Percentiles rank a stretch among this genome's conserved stretches.
Evolutionary conservation across 2,797 vertebrate genomes (phyloP).

Genomic region (Sebastes nivosus): DNA sequence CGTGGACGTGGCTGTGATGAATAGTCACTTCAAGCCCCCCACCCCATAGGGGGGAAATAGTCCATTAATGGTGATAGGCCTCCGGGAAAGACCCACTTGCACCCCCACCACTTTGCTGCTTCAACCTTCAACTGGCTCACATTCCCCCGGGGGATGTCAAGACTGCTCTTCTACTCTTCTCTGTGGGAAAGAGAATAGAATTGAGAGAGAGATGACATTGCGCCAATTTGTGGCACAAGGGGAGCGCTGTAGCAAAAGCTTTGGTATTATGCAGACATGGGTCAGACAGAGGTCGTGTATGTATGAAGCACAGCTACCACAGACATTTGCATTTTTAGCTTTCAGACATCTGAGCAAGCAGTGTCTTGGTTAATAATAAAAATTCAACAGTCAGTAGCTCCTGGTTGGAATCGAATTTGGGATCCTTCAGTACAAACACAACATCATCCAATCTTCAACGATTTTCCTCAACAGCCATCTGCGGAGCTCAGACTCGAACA

Average conservation of each 20-base stretch:
- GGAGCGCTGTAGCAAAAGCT: constrained; percentile 8
- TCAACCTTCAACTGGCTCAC: constrained; percentile 52
- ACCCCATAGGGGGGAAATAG: constrained; percentile 74
- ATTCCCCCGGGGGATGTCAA: constrained; percentile 48
- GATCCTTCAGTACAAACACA: background rate
- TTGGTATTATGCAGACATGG: background rate
- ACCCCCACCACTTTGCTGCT: constrained; percentile 35
- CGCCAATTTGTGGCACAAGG: constrained; percentile 11
- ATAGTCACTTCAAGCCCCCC: constrained; percentile 73
- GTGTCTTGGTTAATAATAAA: background rate
- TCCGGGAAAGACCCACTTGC: constrained; percentile 52
- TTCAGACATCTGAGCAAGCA: background rate
- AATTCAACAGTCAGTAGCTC: background rate
- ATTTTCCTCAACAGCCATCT: constrained; percentile 10
- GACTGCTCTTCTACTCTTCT: constrained; percentile 53
- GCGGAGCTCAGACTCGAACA: constrained; percentile 5
- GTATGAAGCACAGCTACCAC: background rate
- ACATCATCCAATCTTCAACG: constrained; percentile 1
- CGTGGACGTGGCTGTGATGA: constrained; percentile 75
- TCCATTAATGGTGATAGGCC: constrained; percentile 78
- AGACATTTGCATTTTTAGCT: constrained; percentile 7
- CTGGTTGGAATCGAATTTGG: background rate
- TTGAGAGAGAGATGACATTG: constrained; percentile 26
- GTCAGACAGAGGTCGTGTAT: constrained; percentile 29
- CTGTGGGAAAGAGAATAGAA: constrained; percentile 28